Base-by-base conservation (phyloP, 2,113 vertebrate genomes). In the Nycticebus coucang region DNA sequence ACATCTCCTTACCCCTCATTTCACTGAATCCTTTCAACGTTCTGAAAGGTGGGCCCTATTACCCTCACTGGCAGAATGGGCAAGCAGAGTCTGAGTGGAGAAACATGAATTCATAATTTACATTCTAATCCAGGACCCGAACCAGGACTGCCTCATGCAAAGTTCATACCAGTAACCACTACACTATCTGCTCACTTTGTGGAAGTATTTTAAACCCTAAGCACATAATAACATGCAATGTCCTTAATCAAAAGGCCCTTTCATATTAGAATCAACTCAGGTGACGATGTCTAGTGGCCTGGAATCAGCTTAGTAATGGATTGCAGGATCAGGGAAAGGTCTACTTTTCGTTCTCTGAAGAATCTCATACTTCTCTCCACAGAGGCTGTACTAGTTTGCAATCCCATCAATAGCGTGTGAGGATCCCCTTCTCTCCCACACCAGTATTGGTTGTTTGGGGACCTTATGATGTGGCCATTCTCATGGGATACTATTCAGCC, bases 1-100 rank as follows among this genome's bases (percentile, higher is more conserved):
- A 50, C 26, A 1, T 0, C 19, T 80, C 45, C 45, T 5, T 13
- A 12, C 2, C 33, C 3, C 37, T 30, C 19, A 1, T 30, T 5
- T 30, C 60, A 26, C 0, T 28, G 62, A 74, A 26, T 24, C 78
- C 71, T 89, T 22, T 37, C 6, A 60, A n/a, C 5, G 33, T 33
- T 53, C 33, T 26, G 1, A 19, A 77, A 68, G 18, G 10, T 24
- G 62, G 35, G 8, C 26, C 7, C 21, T 24, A 7, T 7, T 28
- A 62, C 4, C 12, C 13, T 89, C 21, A n/a, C 0, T 9, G 66
- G 53, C 15, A 93, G 68, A 66, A 30, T 4, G 2, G n/a, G 28
- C n/a, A 59, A 57, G 35, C 41, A 72, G 62, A 72, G 22, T 35
- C 3, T 78, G 30, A 79, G 30, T 22, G 30, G 26, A 50, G n/a